Base-by-base conservation (phyloP, 1,140 invertebrate genomes). In the Venturia canescens region DNA sequence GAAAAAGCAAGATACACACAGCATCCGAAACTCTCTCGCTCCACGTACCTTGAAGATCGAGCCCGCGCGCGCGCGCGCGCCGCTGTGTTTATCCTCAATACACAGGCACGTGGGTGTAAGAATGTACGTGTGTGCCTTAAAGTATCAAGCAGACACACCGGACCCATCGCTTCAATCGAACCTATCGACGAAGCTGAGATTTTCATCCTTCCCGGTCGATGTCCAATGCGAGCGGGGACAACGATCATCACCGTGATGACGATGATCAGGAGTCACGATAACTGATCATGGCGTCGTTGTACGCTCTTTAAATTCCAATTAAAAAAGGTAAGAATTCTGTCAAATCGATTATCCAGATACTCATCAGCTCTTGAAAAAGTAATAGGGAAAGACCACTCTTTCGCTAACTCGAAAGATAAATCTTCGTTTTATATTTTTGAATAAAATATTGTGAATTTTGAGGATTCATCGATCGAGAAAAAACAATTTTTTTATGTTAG, bases 51-150 rank as follows among this genome's bases (percentile, higher is more conserved):
- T n/a, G 44, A 50, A 34, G 38, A 21, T 23, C 77, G 15, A 15
- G 34, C 9, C 29, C 48, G 31, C 50, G 29, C 9, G 50, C 48
- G 31, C 50, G 29, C n/a, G 27, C 53, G 69, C 50, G 27, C 27
- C 48, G 48, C 57, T 16, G 6, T 44, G 48, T 26, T 48, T 80
- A 63, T 50, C 66, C 23, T 26, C 3, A 16, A 67, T 57, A 57
- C 34, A 50, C 60, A 27, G 50, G 34, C 69, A 57, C 69, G 75
- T 77, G 76, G 76, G 76, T 82, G 80, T 80, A 53, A 27, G 13
- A 27, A 31, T 3, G n/a, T 69, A 69, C n/a, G 31, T 26, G 13
- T 26, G 27, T 63, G 15, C 27, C 27, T 13, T n/a, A n/a, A n/a
- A 63, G 9, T 13, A 27, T 63, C 21, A 23, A 63, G 1, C 11